Evolutionary conservation across 2,888 invertebrate species (phyloP).

Genomic region (Conistra vaccinii): DNA sequence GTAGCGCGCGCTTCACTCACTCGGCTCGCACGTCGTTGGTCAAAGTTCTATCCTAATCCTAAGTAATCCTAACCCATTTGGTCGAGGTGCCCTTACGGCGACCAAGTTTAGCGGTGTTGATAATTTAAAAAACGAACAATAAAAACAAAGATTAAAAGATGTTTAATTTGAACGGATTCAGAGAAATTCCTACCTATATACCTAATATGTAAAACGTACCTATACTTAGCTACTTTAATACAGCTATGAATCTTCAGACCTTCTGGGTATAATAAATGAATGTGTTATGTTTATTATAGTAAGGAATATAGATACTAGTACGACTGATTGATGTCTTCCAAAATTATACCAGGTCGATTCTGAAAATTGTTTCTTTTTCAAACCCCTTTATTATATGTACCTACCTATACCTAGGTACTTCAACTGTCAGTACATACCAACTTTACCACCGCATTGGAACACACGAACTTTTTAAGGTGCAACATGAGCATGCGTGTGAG

Average conservation of each 20-base stretch:
- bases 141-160: not conserved
- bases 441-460: not conserved
- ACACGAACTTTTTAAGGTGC: not conserved
- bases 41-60: not conserved
- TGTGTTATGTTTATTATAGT: slow-evolving; percentile 15
- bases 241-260: slow-evolving; percentile 15
- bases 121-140: not conserved
- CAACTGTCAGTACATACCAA: not conserved
- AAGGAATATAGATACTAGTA: slow-evolving; percentile 33
- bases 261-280: not conserved
- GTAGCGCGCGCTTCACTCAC: not conserved
- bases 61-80: not conserved
- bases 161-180: not conserved
- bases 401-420: too few relatives aligned
- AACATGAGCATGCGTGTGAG: too few relatives aligned
- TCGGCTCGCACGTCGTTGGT: too few relatives aligned
- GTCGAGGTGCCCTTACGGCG: not conserved
- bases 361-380: slow-evolving; percentile 22
- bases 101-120: not conserved
- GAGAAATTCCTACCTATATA: not conserved
- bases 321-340: slow-evolving; percentile 69
- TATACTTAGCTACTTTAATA: not conserved
- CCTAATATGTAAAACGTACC: not conserved
- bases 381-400: not conserved
- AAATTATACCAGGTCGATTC: slow-evolving; percentile 48